A percentile compares a stretch with the other conserved stretches of the same genome.
Conservation (phyloP, 2,797 vertebrate genomes). For the Macropodus opercularis region DNA sequence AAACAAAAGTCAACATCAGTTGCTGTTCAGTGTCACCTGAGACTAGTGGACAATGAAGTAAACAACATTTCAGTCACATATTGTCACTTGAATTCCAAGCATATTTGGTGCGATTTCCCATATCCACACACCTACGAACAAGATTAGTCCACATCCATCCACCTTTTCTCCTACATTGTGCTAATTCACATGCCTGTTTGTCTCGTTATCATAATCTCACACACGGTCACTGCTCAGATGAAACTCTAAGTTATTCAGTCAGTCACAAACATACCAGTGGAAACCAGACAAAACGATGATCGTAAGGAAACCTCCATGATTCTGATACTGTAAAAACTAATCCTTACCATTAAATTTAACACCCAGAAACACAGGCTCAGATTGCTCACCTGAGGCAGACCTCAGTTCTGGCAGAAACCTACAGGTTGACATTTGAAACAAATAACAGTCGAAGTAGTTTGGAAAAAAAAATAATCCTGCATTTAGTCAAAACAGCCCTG, state of each 20-base stretch:
- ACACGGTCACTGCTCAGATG: slow-evolving; percentile 4
- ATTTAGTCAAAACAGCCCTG: slow-evolving; percentile 44
- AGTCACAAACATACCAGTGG: slow-evolving; percentile 5
- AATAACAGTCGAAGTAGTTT: slow-evolving; percentile 26
- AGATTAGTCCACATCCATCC: neutral
- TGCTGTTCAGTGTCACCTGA: neutral
- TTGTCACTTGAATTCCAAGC: slow-evolving; percentile 4
- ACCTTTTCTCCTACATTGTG: neutral
- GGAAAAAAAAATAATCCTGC: slow-evolving; percentile 25
- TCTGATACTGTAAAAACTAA: slow-evolving; percentile 16
- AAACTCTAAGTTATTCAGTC: slow-evolving; percentile 23
- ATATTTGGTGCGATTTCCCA: slow-evolving; percentile 7
- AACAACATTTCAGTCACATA: neutral
- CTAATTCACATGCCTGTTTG: neutral
- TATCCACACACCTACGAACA: neutral
- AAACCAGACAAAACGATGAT: slow-evolving; percentile 30
- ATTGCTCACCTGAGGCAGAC: slow-evolving; percentile 52
- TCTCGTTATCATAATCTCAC: neutral
- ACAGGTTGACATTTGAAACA: slow-evolving; percentile 42
- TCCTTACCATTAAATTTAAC: slow-evolving; percentile 39
- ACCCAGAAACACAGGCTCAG: slow-evolving; percentile 22
- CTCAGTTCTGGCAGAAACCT: slow-evolving; percentile 42
- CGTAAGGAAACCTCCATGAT: neutral
- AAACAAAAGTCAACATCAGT: no score
- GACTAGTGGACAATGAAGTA: neutral